Percentiles rank a stretch among this genome's conserved stretches.
Conservation (phyloP, 2,797 vertebrate species). For the Enteromius treurensis region DNA sequence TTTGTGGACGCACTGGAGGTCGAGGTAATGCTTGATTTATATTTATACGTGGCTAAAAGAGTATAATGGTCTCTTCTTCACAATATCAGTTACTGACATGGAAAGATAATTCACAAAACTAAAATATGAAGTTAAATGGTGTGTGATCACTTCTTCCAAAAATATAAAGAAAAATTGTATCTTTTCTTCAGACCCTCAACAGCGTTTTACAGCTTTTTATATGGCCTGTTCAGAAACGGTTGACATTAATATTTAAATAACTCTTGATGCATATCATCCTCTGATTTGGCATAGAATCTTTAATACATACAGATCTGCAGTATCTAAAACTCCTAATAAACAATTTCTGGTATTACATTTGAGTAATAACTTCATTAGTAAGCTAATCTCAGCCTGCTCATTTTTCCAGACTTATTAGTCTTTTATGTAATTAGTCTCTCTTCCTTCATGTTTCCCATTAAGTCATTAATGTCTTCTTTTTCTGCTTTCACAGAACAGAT, state of each 20-base stretch:
- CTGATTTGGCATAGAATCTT: not conserved
- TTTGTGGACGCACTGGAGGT: conserved; percentile 69
- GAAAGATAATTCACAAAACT: not conserved
- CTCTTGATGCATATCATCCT: not conserved
- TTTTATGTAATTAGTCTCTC: conserved; percentile 6
- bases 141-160: not conserved
- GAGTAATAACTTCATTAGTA: conserved; percentile 19
- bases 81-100: not conserved
- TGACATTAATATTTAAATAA: not conserved
- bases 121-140: not conserved
- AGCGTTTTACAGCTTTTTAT: not conserved
- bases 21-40: conserved; percentile 69
- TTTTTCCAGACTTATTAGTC: conserved; percentile 12
- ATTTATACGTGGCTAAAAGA: not conserved
- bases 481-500: conserved; percentile 64
- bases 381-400: not conserved
- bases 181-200: not conserved
- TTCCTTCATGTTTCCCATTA: not conserved
- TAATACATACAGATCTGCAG: not conserved
- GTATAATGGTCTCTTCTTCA: conserved; percentile 5
- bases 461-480: conserved; percentile 2
- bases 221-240: not conserved
- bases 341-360: not conserved
- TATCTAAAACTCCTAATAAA: not conserved
- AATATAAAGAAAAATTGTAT: not conserved